phyloP scores from a whole-genome alignment of 1,140 invertebrate genomes.

The Drosophila ficusphila region DNA sequence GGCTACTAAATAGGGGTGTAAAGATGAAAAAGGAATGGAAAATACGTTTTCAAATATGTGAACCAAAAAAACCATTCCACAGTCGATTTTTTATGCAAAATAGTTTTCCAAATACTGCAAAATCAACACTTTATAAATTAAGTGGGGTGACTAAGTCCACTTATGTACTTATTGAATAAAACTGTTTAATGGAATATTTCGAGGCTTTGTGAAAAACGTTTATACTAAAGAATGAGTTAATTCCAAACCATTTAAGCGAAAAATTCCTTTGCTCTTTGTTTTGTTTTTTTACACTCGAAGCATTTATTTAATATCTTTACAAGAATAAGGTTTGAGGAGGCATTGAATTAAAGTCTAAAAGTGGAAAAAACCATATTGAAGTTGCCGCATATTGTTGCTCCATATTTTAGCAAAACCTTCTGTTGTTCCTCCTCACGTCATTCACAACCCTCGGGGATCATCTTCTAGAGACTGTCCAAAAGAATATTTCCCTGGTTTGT shows the following conservation, averaged over 20 bases:
- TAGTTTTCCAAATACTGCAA: neutral
- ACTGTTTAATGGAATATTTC: too few relatives aligned
- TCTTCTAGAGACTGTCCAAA: constrained; percentile 34
- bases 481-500: constrained; percentile 64
- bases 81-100: neutral
- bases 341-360: constrained; percentile 19
- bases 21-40: neutral
- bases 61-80: neutral
- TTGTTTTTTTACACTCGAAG: too few relatives aligned
- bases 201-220: too few relatives aligned
- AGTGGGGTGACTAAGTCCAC: too few relatives aligned
- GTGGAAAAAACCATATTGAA: neutral
- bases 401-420: constrained; percentile 15
- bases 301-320: too few relatives aligned
- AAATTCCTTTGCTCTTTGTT: neutral
- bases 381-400: constrained; percentile 14
- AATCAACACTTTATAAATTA: neutral
- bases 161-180: too few relatives aligned
- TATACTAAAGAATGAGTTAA: too few relatives aligned
- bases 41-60: neutral
- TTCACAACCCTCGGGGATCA: constrained; percentile 15
- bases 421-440: neutral
- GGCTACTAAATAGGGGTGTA: constrained; percentile 6
- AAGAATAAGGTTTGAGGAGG: neutral
- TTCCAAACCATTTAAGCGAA: neutral